Percentiles rank a stretch among this genome's conserved stretches.
These are phyloP conservation scores for Lamellibrachia columna DNA, from an alignment of 2,888 invertebrate genomes.

Conservation along the genomic window DNA sequence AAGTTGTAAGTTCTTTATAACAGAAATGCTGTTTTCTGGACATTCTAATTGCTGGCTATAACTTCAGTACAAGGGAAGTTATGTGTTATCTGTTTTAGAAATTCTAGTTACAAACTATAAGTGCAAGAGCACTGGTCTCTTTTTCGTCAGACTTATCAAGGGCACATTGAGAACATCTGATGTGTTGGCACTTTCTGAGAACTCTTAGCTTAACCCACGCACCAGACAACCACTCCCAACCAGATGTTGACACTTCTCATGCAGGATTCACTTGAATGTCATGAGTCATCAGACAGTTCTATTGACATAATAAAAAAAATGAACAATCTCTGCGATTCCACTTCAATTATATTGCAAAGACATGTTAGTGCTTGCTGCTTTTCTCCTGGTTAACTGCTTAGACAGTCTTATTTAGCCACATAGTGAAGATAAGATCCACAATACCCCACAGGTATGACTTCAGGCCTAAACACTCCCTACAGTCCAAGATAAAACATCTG, in stretches of 20 bases:
- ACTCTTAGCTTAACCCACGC: not conserved
- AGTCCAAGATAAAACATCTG: not conserved
- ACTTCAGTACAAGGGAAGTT: not conserved
- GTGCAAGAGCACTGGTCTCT: not conserved
- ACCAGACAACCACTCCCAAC: not conserved
- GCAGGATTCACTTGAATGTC: not conserved
- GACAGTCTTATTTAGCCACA: not conserved
- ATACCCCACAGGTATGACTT: not conserved
- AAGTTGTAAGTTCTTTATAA: not conserved
- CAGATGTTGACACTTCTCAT: not conserved
- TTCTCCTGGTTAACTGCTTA: not conserved
- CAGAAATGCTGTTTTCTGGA: no score
- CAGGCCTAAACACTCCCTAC: not conserved
- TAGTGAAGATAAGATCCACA: not conserved
- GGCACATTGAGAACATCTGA: not conserved
- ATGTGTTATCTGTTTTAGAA: not conserved
- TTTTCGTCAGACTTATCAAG: not conserved
- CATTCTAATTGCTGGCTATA: not conserved
- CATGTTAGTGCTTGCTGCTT: not conserved
- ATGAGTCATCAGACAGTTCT: not conserved
- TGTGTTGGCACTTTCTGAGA: not conserved
- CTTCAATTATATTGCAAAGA: not conserved
- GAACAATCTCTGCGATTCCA: not conserved
- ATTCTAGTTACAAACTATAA: not conserved
- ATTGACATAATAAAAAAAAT: not conserved